Evolutionary conservation across 2,113 vertebrate species (phyloP).

Genomic region (Patagioenas fasciata): DNA sequence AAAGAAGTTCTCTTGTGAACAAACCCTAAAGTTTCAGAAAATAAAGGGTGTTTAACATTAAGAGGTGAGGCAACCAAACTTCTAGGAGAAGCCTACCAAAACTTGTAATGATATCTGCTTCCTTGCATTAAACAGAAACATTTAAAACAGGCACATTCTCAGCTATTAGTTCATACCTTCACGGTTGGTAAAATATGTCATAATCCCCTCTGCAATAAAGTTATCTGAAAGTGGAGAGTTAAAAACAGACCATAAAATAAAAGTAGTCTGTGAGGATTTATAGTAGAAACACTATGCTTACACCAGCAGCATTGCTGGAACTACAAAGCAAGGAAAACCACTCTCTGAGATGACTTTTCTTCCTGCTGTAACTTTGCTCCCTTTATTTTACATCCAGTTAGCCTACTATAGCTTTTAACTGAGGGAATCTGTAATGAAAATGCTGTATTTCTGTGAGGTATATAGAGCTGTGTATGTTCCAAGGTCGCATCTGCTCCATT

Average conservation of each 20-base stretch:
- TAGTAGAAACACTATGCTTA: not conserved
- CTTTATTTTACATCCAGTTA: not conserved
- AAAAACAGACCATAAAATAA: not conserved
- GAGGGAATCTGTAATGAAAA: not conserved
- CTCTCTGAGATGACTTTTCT: not conserved
- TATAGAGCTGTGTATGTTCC: not conserved
- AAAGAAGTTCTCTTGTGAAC: not conserved
- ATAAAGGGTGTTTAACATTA: not conserved
- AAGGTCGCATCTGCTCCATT: rapidly evolving
- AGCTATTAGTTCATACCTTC: not conserved
- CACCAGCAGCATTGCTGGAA: not conserved
- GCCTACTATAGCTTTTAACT: not conserved
- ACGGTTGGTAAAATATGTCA: not conserved
- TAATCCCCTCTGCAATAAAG: not conserved
- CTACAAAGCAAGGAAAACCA: not conserved
- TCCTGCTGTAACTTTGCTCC: not conserved
- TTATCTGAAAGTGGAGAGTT: not conserved
- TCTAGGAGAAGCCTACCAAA: not conserved
- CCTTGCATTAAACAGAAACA: not conserved
- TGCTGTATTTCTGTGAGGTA: not conserved
- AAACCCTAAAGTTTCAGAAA: not conserved
- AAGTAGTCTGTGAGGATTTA: not conserved
- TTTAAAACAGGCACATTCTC: not conserved
- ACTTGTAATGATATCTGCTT: not conserved
- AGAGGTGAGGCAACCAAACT: not conserved